Conservation (phyloP, 2,888 invertebrate genomes). For the Spisula solida region DNA sequence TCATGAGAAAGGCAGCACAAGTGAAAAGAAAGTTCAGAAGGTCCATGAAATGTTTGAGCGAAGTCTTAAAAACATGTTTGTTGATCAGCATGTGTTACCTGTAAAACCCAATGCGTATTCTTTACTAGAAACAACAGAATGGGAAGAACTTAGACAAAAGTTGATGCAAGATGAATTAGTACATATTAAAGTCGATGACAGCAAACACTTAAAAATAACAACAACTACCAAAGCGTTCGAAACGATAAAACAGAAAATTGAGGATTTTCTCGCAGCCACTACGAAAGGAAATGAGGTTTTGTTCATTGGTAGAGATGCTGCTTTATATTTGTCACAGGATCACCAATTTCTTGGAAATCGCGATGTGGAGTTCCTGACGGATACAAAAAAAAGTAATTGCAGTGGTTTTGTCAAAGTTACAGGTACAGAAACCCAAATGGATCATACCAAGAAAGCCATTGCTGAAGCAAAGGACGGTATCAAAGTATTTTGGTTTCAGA, state of each 20-base stretch:
- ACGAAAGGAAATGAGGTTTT: neutral
- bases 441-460: neutral
- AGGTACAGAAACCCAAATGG: neutral
- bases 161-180: neutral
- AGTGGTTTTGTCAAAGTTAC: neutral
- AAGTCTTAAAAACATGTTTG: neutral
- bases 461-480: neutral
- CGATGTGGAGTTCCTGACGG: neutral
- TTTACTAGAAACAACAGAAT: neutral
- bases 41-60: neutral
- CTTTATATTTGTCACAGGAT: neutral
- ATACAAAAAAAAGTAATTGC: neutral
- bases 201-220: neutral
- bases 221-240: neutral
- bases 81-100: neutral
- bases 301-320: neutral
- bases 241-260: neutral
- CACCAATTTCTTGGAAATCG: neutral
- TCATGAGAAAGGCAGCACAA: neutral
- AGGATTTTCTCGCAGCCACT: neutral
- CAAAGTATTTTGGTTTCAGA: neutral
- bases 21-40: neutral
- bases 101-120: neutral
- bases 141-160: neutral
- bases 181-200: neutral